Conservation (phyloP, 1,140 invertebrate species). For the Hyposmocoma kahamanoa region DNA sequence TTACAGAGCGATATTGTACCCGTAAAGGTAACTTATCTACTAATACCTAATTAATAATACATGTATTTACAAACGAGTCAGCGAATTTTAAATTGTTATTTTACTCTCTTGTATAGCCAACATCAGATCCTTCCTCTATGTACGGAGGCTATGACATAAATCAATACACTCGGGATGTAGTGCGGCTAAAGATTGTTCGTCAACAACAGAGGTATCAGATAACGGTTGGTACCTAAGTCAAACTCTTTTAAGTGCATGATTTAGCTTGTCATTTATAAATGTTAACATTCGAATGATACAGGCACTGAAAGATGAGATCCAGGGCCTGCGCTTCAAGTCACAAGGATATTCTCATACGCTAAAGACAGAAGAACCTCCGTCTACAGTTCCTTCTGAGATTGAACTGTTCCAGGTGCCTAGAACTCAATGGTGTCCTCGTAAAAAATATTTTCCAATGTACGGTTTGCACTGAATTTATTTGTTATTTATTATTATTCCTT, state of each 20-base stretch:
- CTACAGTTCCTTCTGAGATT: slow-evolving; percentile 30
- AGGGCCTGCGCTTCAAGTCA: slow-evolving; percentile 43
- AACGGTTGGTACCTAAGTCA: slow-evolving; percentile 22
- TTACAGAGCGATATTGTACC: slow-evolving; percentile 49
- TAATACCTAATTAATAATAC: no score
- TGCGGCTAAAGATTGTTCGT: slow-evolving; percentile 52
- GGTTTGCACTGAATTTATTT: no score
- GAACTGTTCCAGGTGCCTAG: slow-evolving; percentile 33
- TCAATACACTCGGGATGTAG: slow-evolving; percentile 54
- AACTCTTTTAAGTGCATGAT: background rate
- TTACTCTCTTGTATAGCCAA: slow-evolving; percentile 21
- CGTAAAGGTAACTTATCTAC: slow-evolving; percentile 36
- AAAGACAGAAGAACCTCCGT: slow-evolving; percentile 10
- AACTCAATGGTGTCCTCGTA: slow-evolving; percentile 8
- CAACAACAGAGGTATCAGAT: slow-evolving; percentile 51
- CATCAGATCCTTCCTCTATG: slow-evolving; percentile 35
- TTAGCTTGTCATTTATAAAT: background rate
- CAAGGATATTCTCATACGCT: slow-evolving; percentile 21
- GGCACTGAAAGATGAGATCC: slow-evolving; percentile 46
- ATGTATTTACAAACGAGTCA: no score
- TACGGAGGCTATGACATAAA: slow-evolving; percentile 41
- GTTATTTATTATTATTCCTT: no score
- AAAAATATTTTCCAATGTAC: slow-evolving; percentile 61
- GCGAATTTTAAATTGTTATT: no score
- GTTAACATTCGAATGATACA: no score